Evolutionary conservation across 2,113 vertebrate genomes (phyloP).

Genomic region (Aramus guarauna): DNA sequence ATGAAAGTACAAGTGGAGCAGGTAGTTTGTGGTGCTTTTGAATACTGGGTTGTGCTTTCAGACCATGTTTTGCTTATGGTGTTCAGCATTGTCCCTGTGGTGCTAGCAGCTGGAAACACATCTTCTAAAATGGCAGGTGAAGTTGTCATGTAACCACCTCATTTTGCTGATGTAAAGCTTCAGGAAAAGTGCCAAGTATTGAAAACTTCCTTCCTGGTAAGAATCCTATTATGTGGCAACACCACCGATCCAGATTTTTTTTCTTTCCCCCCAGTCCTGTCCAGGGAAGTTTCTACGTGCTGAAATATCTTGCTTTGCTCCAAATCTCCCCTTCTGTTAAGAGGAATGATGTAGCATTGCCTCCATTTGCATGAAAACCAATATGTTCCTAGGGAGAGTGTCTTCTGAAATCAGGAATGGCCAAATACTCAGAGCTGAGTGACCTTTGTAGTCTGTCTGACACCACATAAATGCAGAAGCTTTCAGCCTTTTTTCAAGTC

Average conservation of each 20-base stretch:
- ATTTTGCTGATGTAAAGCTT: neutral
- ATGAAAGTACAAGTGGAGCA: neutral
- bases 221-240: neutral
- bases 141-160: neutral
- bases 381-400: neutral
- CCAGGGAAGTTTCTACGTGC: neutral
- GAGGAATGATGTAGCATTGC: neutral
- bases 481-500: neutral
- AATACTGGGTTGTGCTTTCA: neutral
- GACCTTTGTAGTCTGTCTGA: neutral
- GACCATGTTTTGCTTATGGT: accelerated
- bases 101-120: neutral
- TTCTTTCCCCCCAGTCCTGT: accelerated
- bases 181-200: neutral
- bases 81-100: neutral
- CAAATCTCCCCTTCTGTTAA: neutral
- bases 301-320: neutral
- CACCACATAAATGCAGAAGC: neutral
- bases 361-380: neutral
- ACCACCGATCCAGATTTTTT: neutral
- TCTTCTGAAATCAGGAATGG: neutral
- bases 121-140: neutral
- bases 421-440: neutral
- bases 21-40: neutral
- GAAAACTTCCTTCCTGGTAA: neutral